Evolutionary conservation across 2,113 vertebrate species (phyloP).

Genomic region (Albula glossodonta): DNA sequence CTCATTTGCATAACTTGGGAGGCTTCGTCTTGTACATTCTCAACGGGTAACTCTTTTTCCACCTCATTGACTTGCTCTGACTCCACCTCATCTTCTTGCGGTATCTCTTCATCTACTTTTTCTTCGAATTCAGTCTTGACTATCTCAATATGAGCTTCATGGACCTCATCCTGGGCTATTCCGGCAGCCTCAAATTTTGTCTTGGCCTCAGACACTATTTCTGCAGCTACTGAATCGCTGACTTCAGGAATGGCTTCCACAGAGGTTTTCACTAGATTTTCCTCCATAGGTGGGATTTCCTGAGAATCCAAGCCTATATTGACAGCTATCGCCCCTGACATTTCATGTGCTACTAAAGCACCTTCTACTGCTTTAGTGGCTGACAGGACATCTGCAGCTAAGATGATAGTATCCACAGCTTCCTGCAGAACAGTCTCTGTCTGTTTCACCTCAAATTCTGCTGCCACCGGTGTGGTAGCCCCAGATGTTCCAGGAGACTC

Average conservation of each 20-base stretch:
- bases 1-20: constrained; percentile 12
- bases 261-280: constrained; percentile 26
- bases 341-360: constrained; percentile 32
- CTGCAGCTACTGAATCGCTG: constrained; percentile 44
- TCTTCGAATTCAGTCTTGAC: constrained; percentile 9
- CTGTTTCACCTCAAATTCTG: constrained; percentile 58
- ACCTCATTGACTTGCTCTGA: constrained; percentile 27
- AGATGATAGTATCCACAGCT: constrained; percentile 71
- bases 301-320: constrained; percentile 42
- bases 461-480: constrained; percentile 79
- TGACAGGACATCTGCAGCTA: constrained; percentile 39
- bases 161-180: constrained; percentile 36
- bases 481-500: constrained; percentile 85
- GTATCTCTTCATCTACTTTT: constrained; percentile 2
- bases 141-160: constrained; percentile 34
- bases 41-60: constrained; percentile 18
- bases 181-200: constrained; percentile 38
- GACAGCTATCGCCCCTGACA: constrained; percentile 42
- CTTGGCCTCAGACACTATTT: constrained; percentile 39
- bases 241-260: constrained; percentile 48
- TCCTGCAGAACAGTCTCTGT: constrained; percentile 74
- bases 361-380: constrained; percentile 38
- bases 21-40: constrained; percentile 29
- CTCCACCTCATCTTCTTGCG: constrained; percentile 8
- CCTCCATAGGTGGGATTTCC: constrained; percentile 42